phyloP scores from a whole-genome alignment of 2,113 vertebrate genomes.

The Orientallactaga bullata region DNA sequence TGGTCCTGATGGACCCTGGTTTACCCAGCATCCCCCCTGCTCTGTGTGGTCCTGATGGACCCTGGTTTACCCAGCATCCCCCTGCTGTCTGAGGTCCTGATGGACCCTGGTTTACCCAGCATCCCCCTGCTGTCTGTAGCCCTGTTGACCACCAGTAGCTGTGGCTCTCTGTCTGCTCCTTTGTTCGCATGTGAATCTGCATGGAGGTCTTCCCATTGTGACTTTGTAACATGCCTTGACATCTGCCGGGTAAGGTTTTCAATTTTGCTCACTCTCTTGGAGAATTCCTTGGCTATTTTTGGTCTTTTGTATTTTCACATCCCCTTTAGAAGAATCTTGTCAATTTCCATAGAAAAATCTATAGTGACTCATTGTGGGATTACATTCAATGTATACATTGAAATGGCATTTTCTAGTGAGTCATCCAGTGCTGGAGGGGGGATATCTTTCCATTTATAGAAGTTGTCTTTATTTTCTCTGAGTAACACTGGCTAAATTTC shows the following conservation, averaged over 20 bases:
- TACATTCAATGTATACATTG: background rate
- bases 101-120: background rate
- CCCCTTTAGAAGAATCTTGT: background rate
- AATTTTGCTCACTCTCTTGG: background rate
- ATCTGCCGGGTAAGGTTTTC: background rate
- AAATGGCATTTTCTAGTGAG: background rate
- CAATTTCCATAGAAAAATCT: background rate
- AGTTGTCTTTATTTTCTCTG: background rate
- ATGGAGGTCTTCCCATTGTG: background rate
- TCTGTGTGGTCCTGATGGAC: background rate
- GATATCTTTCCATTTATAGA: background rate
- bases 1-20: too few species aligned
- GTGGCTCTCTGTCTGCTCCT: background rate
- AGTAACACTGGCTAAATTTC: background rate
- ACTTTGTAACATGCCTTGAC: background rate
- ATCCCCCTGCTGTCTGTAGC: background rate
- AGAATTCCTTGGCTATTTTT: background rate
- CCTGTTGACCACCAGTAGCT: background rate
- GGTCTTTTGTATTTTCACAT: background rate
- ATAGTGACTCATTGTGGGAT: background rate
- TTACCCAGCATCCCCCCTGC: too few species aligned
- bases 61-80: accelerated
- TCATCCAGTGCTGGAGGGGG: background rate
- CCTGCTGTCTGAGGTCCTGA: too few species aligned
- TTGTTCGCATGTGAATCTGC: background rate